phyloP scores from a whole-genome alignment of 2,113 vertebrate species.

The Phyllostomus discolor region DNA sequence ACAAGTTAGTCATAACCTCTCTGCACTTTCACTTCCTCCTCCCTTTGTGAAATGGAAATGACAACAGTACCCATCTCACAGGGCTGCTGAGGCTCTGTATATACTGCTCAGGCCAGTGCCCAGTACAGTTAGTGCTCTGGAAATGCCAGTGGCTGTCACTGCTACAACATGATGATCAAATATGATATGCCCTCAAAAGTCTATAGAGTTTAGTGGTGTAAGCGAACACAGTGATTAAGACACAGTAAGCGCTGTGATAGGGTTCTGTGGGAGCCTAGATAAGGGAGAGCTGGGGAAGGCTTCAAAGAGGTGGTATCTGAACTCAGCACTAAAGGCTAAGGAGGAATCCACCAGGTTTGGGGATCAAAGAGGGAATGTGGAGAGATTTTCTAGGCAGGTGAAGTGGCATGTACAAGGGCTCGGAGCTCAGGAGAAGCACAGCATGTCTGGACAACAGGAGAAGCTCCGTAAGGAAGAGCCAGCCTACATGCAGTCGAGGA shows the following conservation, averaged over 20 bases:
- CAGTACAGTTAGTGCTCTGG: not conserved
- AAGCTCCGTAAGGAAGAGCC: not conserved
- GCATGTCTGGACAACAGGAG: not conserved
- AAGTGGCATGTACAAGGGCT: not conserved
- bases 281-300: not conserved
- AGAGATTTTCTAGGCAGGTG: not conserved
- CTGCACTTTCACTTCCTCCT: not conserved
- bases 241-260: not conserved
- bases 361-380: not conserved
- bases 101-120: not conserved
- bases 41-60: not conserved
- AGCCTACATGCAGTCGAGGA: not conserved
- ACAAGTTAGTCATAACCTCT: not conserved
- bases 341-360: not conserved
- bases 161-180: not conserved
- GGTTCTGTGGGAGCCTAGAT: not conserved
- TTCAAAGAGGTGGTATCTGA: not conserved
- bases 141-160: not conserved
- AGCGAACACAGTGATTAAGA: not conserved
- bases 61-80: not conserved
- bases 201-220: not conserved
- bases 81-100: not conserved
- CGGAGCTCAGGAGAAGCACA: not conserved
- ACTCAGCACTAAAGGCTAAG: not conserved
- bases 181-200: not conserved